These are phyloP conservation scores for Sebastes hubbsi DNA, from an alignment of 2,797 vertebrate species.

Conservation along the genomic window DNA sequence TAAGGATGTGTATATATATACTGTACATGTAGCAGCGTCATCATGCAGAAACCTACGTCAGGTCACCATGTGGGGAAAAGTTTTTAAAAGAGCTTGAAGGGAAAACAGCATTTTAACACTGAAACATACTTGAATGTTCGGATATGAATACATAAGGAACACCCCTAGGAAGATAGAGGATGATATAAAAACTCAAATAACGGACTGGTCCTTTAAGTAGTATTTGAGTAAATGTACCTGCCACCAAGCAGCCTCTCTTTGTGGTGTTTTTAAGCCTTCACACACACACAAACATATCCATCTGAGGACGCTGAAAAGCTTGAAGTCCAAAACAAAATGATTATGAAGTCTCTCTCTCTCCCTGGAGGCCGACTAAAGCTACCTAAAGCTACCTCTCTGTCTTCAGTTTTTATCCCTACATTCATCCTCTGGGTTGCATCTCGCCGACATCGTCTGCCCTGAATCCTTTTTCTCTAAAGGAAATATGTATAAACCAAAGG, in stretches of 20 bases:
- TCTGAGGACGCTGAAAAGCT: neutral
- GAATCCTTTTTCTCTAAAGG: neutral
- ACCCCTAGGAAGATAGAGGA: too few relatives aligned
- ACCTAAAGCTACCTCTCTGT: neutral
- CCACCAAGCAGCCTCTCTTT: neutral
- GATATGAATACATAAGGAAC: too few relatives aligned
- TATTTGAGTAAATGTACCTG: neutral
- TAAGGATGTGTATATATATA: too few relatives aligned
- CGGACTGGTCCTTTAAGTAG: neutral
- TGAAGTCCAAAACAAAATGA: conserved; percentile 11
- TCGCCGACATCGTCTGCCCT: neutral
- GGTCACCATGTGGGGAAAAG: too few relatives aligned
- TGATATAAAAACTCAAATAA: too few relatives aligned
- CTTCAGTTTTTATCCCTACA: conserved; percentile 8
- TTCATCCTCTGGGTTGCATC: neutral
- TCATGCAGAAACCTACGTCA: too few relatives aligned
- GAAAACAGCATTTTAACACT: too few relatives aligned
- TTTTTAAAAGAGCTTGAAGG: too few relatives aligned
- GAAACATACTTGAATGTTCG: too few relatives aligned
- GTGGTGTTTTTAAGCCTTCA: neutral
- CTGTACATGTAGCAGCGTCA: too few relatives aligned
- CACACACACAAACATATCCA: neutral
- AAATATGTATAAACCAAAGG: neutral
- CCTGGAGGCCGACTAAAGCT: neutral
- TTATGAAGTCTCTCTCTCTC: neutral